These are phyloP conservation scores for Slavum lentiscoides DNA, from an alignment of 2,888 invertebrate genomes.

Conservation along the genomic window DNA sequence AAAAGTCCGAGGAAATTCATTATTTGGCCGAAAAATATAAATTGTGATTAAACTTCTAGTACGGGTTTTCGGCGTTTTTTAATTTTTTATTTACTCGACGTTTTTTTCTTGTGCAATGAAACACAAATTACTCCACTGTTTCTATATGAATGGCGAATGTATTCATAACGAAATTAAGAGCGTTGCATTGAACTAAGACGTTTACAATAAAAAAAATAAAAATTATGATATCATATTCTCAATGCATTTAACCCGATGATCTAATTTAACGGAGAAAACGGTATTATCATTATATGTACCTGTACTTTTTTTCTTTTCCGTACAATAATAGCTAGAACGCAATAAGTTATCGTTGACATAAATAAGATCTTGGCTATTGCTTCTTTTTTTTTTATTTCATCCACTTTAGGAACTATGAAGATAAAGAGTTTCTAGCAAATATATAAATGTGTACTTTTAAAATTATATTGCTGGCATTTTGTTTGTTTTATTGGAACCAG, in stretches of 20 bases:
- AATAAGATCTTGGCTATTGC: not conserved
- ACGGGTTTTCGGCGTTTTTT: not conserved
- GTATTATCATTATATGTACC: not conserved
- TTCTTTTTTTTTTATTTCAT: constrained; percentile 24
- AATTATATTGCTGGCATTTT: constrained; percentile 36
- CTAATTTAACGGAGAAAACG: not conserved
- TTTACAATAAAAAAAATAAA: not conserved
- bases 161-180: not conserved
- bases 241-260: not conserved
- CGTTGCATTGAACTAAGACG: not conserved
- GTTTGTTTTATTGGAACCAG: constrained; percentile 46
- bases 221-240: not conserved
- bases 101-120: constrained; percentile 20
- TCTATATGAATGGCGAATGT: not conserved
- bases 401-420: constrained; percentile 31
- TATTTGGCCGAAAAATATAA: constrained; percentile 36
- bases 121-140: not conserved
- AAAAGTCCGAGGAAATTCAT: constrained; percentile 48
- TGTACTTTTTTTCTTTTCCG: not conserved
- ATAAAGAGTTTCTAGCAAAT: constrained; percentile 34
- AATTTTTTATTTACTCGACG: not conserved
- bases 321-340: not conserved
- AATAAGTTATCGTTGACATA: constrained; percentile 20
- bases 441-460: constrained; percentile 43
- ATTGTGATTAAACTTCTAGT: constrained; percentile 32